Base-by-base conservation (phyloP, 2,797 vertebrate species). In the Chaetophractus vellerosus region DNA sequence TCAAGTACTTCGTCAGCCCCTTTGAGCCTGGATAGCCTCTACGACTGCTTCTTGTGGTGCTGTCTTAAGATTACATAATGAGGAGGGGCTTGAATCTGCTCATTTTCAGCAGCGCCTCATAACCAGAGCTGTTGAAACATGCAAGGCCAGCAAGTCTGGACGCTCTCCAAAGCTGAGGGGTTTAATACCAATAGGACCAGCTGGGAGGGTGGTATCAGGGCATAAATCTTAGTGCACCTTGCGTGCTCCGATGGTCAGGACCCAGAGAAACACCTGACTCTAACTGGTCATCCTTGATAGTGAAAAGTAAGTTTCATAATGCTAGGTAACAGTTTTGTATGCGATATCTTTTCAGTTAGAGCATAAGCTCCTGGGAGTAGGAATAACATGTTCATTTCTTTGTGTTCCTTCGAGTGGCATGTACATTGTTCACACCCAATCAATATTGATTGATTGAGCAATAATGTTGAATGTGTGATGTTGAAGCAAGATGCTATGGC, bases 21-120 rank as follows among this genome's bases (percentile, higher is more conserved):
- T 95, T 92, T 76, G 82, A 93, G 74, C 95, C 90, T 96, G 94
- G 76, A 24, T 21, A 52, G 78, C 78, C 74, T 95, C 90, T 90
- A 26, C 93, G 93, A 86, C 55, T 78, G 81, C 63, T 92, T 57
- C 63, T 72, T 63, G 55, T 4, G 26, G 76, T 71, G 69, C 81
- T 83, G 84, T 92, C 31, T 96, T 88, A 96, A 97, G 69, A 36
- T 63, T 91, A 9, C 69, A 92, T 88, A 89, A 93, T 61, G 88
- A 90, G 48, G 68, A 94, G 88, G 33, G 66, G n/a, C 64, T 61
- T 95, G 72, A 96, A 94, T 96, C 94, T 96, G 88, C 78, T 96
- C 84, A 93, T 96, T 96, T 88, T 93, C 93, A 86, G 85, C 50
- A 88, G 55, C 1, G 31, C 31, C 36, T 95, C 68, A 21, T 57